Evolutionary conservation across 2,113 vertebrate species (phyloP), one percentile per base, ranked within the genome.

Genomic region (Xiphophorus maculatus): DNA sequence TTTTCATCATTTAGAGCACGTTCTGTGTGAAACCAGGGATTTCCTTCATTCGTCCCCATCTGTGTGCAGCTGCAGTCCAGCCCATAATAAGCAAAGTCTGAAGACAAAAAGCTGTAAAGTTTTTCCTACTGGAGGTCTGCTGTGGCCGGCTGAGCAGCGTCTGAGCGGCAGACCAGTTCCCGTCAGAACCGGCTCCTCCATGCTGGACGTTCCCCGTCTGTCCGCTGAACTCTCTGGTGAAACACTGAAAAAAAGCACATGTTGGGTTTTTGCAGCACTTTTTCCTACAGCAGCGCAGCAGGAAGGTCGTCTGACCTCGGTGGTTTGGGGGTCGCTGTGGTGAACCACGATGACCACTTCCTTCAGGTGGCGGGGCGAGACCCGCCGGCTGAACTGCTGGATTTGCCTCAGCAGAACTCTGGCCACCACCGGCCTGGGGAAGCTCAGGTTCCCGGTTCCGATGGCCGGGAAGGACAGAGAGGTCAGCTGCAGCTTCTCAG

Each of bases 391-490:
- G 85, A 92, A 96, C 17, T 66, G 62, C 28, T 93, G 87, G 37
- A 95, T 91, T 74, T 93, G 88, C 12, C 91, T 84, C 83, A 95
- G 87, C 82, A 97, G 95, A 51, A 95, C 74, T 29, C 83, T 84
- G 66, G 94, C 94, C 75, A 97, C 96, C 76, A 94, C 0, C 0
- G 3, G 0, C 85, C 84, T 95, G 64, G 97, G 97, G 90, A 96
- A 98, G 28, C 79, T 4, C 88, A 97, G 93, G 77, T 95, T 95
- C 30, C 97, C 97, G 0, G 96, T 95, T 32, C 97, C 97, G 60
- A 98, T 93, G 51, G 96, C 96, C 32, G 97, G 97, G 88, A 98
- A 95, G 30, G 95, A 82, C 70, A 98, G 88, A 0, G 96, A 96
- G 35, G 63, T 15, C 81, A 95, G 89, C 14, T 32, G 80, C 1